Evolutionary conservation across 2,888 invertebrate species (phyloP).

Genomic region (Andrena minutula): DNA sequence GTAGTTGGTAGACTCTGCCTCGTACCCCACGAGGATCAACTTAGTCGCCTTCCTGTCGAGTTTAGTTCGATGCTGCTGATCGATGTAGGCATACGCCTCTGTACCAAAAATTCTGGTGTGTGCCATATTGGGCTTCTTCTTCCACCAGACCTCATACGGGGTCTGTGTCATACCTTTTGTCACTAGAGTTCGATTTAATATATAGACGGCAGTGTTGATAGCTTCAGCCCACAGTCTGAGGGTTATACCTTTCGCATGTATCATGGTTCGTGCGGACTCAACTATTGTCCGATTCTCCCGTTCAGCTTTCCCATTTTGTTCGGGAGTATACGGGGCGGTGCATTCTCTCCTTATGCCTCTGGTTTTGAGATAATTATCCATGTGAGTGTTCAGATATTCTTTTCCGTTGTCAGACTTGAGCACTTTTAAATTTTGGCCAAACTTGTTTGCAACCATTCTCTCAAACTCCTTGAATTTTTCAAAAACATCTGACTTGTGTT

Average conservation of each 20-base stretch:
- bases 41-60: too few relatives aligned
- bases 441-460: background rate
- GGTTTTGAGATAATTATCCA: background rate
- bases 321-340: background rate
- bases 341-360: background rate
- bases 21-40: too few relatives aligned
- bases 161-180: background rate
- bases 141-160: background rate
- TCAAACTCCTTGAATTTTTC: background rate
- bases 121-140: background rate
- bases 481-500: background rate
- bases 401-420: background rate
- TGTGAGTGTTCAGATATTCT: background rate
- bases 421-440: background rate
- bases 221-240: background rate
- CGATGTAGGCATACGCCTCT: too few relatives aligned
- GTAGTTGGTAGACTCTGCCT: too few relatives aligned
- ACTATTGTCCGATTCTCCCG: background rate
- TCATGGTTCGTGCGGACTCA: background rate
- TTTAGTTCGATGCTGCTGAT: too few relatives aligned
- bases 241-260: background rate
- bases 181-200: background rate
- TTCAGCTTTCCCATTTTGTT: constrained; percentile 1
- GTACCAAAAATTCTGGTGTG: background rate
- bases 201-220: background rate